Evolutionary conservation across 2,113 vertebrate species (phyloP), one percentile per base, ranked within the genome.

Genomic region (Limanda limanda): DNA sequence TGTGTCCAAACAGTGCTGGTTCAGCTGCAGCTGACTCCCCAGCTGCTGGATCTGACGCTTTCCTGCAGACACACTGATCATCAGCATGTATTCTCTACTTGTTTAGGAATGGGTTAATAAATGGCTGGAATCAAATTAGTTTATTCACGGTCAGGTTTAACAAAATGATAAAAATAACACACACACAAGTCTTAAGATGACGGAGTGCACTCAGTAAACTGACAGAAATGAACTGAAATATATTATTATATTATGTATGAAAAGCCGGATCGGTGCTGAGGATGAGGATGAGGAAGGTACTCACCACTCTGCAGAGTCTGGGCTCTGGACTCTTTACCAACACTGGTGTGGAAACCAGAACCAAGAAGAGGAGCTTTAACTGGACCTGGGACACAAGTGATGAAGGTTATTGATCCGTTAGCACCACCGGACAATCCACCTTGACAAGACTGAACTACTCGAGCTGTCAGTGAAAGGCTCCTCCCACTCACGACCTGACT

Each of bases 1-100:
- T 0, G 97, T 99, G 90, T 99, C 98, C 82, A 99, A 88, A 66
- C 98, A 99, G 68, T 99, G 98, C 42, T 99, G 97, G 91, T 98
- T 99, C 63, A 99, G 91, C 85, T 99, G 97, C 72, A 99, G 92
- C 88, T 99, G 98, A 82, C 94, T 97, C 79, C 98, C 98, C 90
- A 99, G 93, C 81, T 98, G 96, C 79, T 98, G 96, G 85, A 99
- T 98, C 92, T 99, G 98, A 45, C 97, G 95, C 84, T 96, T 94
- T 74, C 94, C 98, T 97, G 93, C 72, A 88, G 71, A 87, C 42
- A 87, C 45, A 76, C 54, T 54, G 25, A 94, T 14, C 2, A 27
- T 27, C 40, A 57, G 9, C 42, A 12, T 2, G 9, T 10, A 9
- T 1, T 37, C 8, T 37, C 1, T 37, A 37, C 2, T 9, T 9